phyloP scores from a whole-genome alignment of 2,797 vertebrate species.

The Taenioides sp. region DNA sequence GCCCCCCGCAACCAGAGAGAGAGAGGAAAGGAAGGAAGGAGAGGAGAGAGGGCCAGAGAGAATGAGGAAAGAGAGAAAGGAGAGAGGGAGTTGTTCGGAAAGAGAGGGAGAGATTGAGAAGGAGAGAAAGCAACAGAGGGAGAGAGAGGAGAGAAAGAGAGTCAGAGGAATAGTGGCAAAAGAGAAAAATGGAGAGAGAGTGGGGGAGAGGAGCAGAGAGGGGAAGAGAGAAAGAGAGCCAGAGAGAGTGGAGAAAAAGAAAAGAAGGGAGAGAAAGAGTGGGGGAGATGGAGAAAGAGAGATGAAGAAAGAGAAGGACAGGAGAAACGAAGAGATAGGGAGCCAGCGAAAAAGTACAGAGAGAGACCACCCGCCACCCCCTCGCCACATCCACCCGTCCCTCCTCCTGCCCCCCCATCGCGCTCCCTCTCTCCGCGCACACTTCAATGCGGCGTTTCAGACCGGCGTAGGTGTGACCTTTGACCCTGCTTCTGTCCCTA shows the following conservation, averaged over 20 bases:
- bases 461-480: constrained; percentile 72
- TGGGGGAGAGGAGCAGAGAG: too few relatives aligned
- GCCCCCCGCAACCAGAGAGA: too few relatives aligned
- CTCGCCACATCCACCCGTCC: constrained; percentile 59
- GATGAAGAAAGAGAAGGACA: too few relatives aligned
- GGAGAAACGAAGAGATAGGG: too few relatives aligned
- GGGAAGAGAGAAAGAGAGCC: too few relatives aligned
- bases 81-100: neutral
- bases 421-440: constrained; percentile 62
- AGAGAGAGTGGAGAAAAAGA: too few relatives aligned
- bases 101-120: neutral
- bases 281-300: too few relatives aligned
- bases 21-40: neutral
- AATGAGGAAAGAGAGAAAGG: neutral
- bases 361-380: constrained; percentile 16
- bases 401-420: constrained; percentile 39
- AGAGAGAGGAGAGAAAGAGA: too few relatives aligned
- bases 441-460: constrained; percentile 76
- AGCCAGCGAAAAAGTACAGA: too few relatives aligned
- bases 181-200: too few relatives aligned
- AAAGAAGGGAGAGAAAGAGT: too few relatives aligned
- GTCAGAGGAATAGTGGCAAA: too few relatives aligned
- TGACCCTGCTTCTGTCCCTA: constrained; percentile 62
- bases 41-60: neutral
- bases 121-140: neutral